Evolutionary conservation across 2,113 vertebrate genomes (phyloP), one percentile per base, ranked within the genome.

Genomic region (Phrynosoma platyrhinos): DNA sequence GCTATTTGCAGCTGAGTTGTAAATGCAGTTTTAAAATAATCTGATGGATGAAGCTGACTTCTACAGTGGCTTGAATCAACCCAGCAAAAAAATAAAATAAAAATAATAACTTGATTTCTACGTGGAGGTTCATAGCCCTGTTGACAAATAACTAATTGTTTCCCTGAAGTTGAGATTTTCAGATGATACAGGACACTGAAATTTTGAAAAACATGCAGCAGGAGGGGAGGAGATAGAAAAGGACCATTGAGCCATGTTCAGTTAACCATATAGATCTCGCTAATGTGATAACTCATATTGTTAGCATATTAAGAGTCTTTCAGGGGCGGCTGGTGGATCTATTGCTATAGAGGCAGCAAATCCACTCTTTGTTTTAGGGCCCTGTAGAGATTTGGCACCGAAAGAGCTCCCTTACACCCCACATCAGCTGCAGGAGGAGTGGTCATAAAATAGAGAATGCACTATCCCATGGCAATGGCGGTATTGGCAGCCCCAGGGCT

Each of bases 1-100:
- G 25, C 82, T 92, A 47, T 92, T 91, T 89, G 83, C 90, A 93
- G 91, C 36, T n/a, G 90, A 42, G 36, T 66, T 75, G 58, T 89
- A 90, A 90, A 88, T 86, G 69, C 8, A 36, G 32, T 76, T 79
- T 55, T 86, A 78, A 36, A 88, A 0, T 6, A 30, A 74, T 55
- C 30, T 89, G 36, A 87, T 88, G 47, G 42, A 87, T 88, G 55
- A 32, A 80, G 69, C 88, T 89, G 84, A 64, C 0, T 91, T 81
- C 92, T 88, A 74, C 87, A 90, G 58, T 89, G 88, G 81, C 85
- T 91, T 86, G 88, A 85, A 72, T 87, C 66, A 55, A 40, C 16
- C 52, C 76, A 58, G 52, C 85, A 87, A 58, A 32, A 58, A 42
- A 53, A 69, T 27, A 16, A 47, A 47, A 47, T 7, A 47, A 47